These are phyloP conservation scores for Leptopilina myrica DNA, from an alignment of 2,888 invertebrate genomes.

Conservation along the genomic window DNA sequence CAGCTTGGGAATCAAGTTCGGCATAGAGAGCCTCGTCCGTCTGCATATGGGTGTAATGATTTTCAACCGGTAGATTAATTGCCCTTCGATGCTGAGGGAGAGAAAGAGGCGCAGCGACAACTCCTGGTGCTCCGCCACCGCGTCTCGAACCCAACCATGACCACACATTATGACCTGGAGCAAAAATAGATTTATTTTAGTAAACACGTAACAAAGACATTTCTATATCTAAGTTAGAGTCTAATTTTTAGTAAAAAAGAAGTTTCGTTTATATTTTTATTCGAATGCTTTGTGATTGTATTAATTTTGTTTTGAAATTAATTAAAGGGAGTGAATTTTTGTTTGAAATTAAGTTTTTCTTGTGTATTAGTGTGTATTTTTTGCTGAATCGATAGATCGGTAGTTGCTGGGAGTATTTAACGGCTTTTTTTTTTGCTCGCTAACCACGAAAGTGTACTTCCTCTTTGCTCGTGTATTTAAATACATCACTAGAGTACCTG, in stretches of 20 bases:
- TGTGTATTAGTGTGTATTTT: too few species aligned
- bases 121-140: slow-evolving; percentile 73
- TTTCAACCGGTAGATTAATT: slow-evolving; percentile 79
- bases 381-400: too few species aligned
- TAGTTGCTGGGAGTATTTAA: not conserved
- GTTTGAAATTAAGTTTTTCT: too few species aligned
- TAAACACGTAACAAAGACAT: too few species aligned
- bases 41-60: slow-evolving; percentile 86
- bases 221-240: too few species aligned
- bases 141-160: slow-evolving; percentile 74
- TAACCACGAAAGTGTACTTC: slow-evolving; percentile 30
- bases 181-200: slow-evolving; percentile 1
- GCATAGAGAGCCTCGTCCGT: slow-evolving; percentile 84
- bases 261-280: too few species aligned
- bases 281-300: too few species aligned
- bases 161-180: slow-evolving; percentile 75
- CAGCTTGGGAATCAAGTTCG: slow-evolving; percentile 82
- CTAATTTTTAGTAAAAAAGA: too few species aligned
- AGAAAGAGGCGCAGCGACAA: slow-evolving; percentile 73
- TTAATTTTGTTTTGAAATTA: too few species aligned
- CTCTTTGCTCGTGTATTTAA: slow-evolving; percentile 5
- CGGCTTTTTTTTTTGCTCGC: slow-evolving; percentile 8
- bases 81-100: slow-evolving; percentile 73
- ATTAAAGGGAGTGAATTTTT: too few species aligned
- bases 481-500: not conserved